phyloP scores from a whole-genome alignment of 2,797 vertebrate genomes.

The Triplophysa bombifrons region DNA sequence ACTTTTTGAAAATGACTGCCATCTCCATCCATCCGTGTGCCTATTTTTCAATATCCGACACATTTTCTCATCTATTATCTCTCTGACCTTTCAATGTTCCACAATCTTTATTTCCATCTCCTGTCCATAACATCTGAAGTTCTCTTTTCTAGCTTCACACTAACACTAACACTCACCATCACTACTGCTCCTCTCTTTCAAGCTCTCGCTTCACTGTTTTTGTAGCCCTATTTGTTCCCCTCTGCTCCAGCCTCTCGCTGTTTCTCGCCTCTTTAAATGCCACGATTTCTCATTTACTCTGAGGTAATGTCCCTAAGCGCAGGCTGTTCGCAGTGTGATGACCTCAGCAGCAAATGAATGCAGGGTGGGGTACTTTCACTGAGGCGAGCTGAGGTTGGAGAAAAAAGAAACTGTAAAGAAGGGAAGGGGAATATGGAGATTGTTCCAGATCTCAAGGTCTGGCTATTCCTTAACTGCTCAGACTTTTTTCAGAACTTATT shows the following conservation, averaged over 20 bases:
- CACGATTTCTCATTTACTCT: constrained; percentile 32
- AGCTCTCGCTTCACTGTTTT: neutral
- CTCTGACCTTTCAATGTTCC: neutral
- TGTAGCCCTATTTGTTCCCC: neutral
- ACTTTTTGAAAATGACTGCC: neutral
- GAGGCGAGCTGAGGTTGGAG: constrained; percentile 19
- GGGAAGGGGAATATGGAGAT: constrained; percentile 12
- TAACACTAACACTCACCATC: neutral
- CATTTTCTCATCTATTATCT: neutral
- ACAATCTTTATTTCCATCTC: neutral
- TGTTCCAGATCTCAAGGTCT: constrained; percentile 8
- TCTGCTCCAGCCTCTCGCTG: constrained; percentile 1
- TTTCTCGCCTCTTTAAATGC: constrained; percentile 21
- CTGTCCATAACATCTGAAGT: neutral
- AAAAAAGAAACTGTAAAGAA: constrained; percentile 13
- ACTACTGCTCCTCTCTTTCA: neutral
- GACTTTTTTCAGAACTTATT: neutral
- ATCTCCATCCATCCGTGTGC: neutral
- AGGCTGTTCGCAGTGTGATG: constrained; percentile 55
- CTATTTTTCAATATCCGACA: neutral
- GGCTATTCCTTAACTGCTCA: neutral
- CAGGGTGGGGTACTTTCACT: constrained; percentile 63
- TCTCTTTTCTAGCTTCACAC: neutral
- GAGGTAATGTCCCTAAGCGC: constrained; percentile 64
- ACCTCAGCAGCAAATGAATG: constrained; percentile 67